phyloP scores from a whole-genome alignment of 2,797 vertebrate species.

The Syndactyla subalaris region DNA sequence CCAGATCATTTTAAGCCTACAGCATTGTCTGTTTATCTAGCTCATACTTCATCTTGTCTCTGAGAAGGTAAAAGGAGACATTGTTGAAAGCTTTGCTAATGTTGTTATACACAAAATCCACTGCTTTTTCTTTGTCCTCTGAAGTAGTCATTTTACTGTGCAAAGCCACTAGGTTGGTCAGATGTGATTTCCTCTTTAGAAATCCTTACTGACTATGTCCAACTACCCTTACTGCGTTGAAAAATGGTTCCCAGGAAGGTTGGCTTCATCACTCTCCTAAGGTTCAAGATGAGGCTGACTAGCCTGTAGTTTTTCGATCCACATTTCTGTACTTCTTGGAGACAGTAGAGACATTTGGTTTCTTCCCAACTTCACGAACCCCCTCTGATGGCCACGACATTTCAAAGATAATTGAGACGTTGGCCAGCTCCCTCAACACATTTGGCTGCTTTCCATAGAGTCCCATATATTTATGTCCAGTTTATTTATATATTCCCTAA shows the following conservation, averaged over 20 bases:
- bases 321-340: neutral
- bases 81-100: neutral
- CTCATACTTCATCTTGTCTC: neutral
- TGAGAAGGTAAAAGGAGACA: neutral
- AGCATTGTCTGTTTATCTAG: neutral
- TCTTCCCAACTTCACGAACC: neutral
- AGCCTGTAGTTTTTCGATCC: neutral
- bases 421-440: neutral
- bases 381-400: neutral
- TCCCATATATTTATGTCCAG: neutral
- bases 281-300: neutral
- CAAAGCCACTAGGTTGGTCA: neutral
- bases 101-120: neutral
- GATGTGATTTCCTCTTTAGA: neutral
- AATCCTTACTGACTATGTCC: neutral
- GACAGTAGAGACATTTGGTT: neutral
- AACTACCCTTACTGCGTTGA: neutral
- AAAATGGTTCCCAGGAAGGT: neutral
- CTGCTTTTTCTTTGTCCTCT: neutral
- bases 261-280: neutral
- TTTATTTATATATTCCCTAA: neutral
- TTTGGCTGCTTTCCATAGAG: neutral
- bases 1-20: neutral
- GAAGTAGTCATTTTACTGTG: neutral
- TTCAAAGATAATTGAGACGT: neutral